Conservation (phyloP, 23 tunicate species). For the Trididemnum miniatum region DNA sequence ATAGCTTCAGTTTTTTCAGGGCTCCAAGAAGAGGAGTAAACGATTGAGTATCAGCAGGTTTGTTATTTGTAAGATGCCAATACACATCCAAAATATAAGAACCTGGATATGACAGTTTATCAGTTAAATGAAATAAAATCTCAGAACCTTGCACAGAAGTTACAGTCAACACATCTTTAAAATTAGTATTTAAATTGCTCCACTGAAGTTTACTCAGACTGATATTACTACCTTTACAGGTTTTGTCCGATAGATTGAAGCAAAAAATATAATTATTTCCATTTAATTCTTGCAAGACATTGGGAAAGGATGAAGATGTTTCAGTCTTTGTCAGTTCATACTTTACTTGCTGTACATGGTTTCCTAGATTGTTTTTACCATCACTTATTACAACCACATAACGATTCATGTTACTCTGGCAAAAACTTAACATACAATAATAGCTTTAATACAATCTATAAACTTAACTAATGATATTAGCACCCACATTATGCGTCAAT, state of each 20-base stretch:
- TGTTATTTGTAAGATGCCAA: conserved; percentile 1
- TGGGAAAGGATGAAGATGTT: neutral
- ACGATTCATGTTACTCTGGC: too few relatives aligned
- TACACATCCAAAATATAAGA: conserved; percentile 20
- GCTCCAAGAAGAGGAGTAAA: conserved; percentile 45
- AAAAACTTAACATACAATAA: too few relatives aligned
- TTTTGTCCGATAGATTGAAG: neutral
- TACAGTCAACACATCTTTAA: neutral
- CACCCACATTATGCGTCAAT: too few relatives aligned
- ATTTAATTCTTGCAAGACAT: neutral
- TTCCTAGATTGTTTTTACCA: neutral
- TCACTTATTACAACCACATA: conserved; percentile 8
- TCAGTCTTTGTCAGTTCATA: neutral
- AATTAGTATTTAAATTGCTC: neutral
- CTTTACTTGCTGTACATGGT: neutral
- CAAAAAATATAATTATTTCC: neutral
- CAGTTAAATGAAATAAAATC: conserved; percentile 5
- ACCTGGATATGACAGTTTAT: conserved; percentile 36
- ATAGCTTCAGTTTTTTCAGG: conserved; percentile 51
- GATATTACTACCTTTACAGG: neutral
- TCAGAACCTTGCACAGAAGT: conserved; percentile 14
- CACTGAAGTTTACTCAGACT: neutral
- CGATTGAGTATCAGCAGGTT: neutral
- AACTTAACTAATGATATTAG: too few relatives aligned
- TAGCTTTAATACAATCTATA: too few relatives aligned